phyloP scores from a whole-genome alignment of 1,140 invertebrate genomes.

The Maconellicoccus hirsutus region DNA sequence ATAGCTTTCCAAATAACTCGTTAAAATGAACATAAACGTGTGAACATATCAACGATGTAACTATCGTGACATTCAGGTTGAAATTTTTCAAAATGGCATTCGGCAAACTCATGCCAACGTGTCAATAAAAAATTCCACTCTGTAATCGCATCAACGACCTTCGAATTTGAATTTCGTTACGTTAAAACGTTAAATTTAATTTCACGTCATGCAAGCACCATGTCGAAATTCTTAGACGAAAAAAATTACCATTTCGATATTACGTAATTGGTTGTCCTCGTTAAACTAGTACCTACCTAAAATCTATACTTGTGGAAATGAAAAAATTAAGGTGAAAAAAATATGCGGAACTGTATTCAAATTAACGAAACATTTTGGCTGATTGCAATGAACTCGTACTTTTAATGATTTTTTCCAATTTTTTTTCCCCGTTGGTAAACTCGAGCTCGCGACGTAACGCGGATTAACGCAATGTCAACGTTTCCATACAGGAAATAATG shows the following conservation, averaged over 20 bases:
- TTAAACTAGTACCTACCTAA: neutral
- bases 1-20: too few relatives aligned
- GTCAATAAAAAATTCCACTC: neutral
- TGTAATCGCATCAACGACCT: neutral
- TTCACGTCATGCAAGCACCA: too few relatives aligned
- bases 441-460: neutral
- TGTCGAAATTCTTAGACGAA: neutral
- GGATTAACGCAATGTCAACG: conserved; percentile 2
- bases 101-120: neutral
- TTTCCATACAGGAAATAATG: neutral
- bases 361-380: neutral
- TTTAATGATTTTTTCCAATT: too few relatives aligned
- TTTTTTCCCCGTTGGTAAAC: neutral
- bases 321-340: neutral
- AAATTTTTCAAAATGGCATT: neutral
- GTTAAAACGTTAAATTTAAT: neutral
- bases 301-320: neutral
- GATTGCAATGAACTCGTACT: too few relatives aligned
- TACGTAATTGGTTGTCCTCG: neutral
- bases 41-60: too few relatives aligned
- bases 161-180: conserved; percentile 2
- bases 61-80: too few relatives aligned
- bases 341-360: neutral
- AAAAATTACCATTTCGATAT: neutral
- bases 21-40: too few relatives aligned